phyloP scores from a whole-genome alignment of 2,888 invertebrate genomes.

The Abrostola triplasia region DNA sequence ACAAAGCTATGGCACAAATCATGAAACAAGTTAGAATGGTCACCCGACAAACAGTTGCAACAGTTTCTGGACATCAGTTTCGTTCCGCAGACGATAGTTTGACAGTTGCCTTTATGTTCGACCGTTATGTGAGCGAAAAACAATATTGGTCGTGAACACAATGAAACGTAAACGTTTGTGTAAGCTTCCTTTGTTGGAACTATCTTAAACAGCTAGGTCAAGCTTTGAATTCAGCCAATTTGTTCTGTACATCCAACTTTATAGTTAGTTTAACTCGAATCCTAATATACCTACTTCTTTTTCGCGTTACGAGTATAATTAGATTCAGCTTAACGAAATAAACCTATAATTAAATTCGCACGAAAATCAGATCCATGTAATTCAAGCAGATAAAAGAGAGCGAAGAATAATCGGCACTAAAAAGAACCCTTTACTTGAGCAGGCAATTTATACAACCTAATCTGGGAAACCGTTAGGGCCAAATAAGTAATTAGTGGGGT shows the following conservation, averaged over 20 bases:
- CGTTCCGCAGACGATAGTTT: not conserved
- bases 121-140: not conserved
- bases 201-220: too few species aligned
- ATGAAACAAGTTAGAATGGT: not conserved
- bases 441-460: slow-evolving; percentile 66
- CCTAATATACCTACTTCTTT: too few species aligned
- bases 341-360: too few species aligned
- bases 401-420: slow-evolving; percentile 43
- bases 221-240: too few species aligned
- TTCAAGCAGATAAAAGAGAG: slow-evolving; percentile 28
- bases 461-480: slow-evolving; percentile 66
- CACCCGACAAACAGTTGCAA: not conserved
- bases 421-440: slow-evolving; percentile 51
- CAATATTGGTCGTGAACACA: not conserved
- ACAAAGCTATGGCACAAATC: slow-evolving; percentile 4
- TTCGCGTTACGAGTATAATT: too few species aligned
- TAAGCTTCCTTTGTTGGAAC: too few species aligned
- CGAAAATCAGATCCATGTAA: slow-evolving; percentile 17
- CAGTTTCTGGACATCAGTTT: not conserved
- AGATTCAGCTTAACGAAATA: too few species aligned
- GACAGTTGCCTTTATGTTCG: not conserved
- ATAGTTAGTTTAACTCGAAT: too few species aligned
- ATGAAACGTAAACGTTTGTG: too few species aligned
- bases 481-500: slow-evolving; percentile 76
- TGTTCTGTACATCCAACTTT: too few species aligned